A percentile compares a stretch with the other conserved stretches of the same genome.
Evolutionary conservation across 2,113 vertebrate genomes (phyloP).

Genomic region (Oenanthe oenanthe): DNA sequence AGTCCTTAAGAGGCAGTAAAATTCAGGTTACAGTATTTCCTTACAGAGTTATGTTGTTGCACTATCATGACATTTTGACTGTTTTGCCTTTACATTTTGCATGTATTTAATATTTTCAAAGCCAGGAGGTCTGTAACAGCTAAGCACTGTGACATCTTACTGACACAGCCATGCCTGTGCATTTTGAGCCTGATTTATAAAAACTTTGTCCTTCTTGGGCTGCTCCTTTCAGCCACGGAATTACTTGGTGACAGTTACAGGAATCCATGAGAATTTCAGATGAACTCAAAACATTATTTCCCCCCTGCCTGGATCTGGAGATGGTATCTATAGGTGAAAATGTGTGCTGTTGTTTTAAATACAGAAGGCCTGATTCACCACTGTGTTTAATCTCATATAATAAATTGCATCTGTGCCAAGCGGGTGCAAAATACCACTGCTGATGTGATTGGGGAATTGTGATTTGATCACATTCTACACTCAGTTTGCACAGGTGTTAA

Average conservation of each 20-base stretch:
- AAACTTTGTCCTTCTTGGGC: background rate
- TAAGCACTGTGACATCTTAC: background rate
- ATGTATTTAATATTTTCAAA: background rate
- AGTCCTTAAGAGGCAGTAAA: background rate
- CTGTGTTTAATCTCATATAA: conserved; percentile 50
- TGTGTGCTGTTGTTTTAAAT: conserved; percentile 18
- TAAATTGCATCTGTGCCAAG: conserved; percentile 52
- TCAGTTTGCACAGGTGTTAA: conserved; percentile 51
- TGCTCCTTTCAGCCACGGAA: background rate
- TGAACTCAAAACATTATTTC: background rate
- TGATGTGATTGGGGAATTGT: conserved; percentile 51
- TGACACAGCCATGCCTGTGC: background rate
- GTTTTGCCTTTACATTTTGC: background rate
- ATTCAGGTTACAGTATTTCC: background rate
- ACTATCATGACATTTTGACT: background rate
- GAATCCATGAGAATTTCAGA: background rate
- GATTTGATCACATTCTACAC: background rate
- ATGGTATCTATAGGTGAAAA: background rate
- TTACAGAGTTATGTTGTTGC: background rate
- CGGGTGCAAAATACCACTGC: background rate
- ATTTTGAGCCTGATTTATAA: background rate
- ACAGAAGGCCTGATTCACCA: conserved; percentile 21
- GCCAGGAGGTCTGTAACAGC: background rate
- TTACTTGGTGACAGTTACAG: background rate
- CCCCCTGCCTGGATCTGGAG: background rate